These are phyloP conservation scores for Rhinichthys klamathensis DNA, from an alignment of 2,113 vertebrate genomes.

Conservation along the genomic window DNA sequence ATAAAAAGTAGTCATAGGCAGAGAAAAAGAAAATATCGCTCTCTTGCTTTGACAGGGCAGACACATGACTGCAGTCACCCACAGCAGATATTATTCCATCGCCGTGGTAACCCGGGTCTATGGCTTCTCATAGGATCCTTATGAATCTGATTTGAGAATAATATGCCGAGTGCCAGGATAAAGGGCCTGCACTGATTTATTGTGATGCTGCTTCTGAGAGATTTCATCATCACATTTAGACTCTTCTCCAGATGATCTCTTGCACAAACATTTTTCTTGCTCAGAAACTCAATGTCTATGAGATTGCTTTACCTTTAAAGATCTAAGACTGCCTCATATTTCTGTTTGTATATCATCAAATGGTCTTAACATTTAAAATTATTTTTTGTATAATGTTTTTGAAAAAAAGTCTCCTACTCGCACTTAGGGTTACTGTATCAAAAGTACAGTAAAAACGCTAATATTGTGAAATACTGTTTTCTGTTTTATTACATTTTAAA, in stretches of 20 bases:
- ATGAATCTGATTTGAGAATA: conserved; percentile 58
- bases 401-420: no score
- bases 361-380: background rate
- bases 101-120: conserved; percentile 35
- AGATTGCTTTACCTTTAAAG: conserved; percentile 25
- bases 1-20: background rate
- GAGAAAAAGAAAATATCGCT: background rate
- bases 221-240: conserved; percentile 40
- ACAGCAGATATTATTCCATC: conserved; percentile 1
- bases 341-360: background rate
- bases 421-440: no score
- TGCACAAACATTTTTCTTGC: conserved; percentile 34
- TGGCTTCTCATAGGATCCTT: conserved; percentile 49
- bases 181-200: conserved; percentile 51
- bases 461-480: background rate
- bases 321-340: background rate
- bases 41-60: conserved; percentile 18
- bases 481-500: background rate
- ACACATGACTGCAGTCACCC: conserved; percentile 9
- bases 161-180: conserved; percentile 52
- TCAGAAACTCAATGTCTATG: background rate
- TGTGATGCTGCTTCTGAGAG: conserved; percentile 41
- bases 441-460: no score
- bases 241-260: conserved; percentile 28
- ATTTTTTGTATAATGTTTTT: no score